A percentile compares a stretch with the other conserved stretches of the same genome.
Evolutionary conservation across 2,113 vertebrate genomes (phyloP).

Genomic region (Phycodurus eques): DNA sequence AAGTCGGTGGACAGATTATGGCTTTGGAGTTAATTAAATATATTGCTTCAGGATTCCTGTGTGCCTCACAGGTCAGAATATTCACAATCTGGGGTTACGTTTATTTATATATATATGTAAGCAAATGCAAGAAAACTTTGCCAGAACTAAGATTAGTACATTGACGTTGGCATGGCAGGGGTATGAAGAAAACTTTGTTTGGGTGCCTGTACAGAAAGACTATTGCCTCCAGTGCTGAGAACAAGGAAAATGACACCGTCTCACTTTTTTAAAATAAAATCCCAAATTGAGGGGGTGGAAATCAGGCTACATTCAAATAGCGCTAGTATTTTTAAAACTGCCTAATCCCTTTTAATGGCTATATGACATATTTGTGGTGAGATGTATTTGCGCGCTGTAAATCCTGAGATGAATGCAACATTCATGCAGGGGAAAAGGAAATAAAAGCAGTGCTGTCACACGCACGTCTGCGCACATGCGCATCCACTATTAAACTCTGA

Average conservation of each 20-base stretch:
- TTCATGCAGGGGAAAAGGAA: background rate
- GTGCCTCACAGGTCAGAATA: conserved; percentile 9
- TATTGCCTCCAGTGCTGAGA: background rate
- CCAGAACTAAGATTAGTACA: background rate
- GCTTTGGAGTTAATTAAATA: conserved; percentile 58
- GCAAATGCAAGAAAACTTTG: background rate
- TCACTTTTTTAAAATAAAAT: conserved; percentile 1
- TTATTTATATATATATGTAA: background rate
- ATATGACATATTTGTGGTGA: background rate
- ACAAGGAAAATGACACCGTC: background rate
- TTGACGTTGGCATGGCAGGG: background rate
- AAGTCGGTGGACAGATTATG: conserved; percentile 46
- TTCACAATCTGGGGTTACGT: background rate
- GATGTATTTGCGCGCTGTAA: background rate
- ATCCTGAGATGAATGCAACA: background rate
- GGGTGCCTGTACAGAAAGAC: background rate
- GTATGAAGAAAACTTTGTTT: background rate
- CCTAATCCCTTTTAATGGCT: no score
- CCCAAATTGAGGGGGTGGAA: background rate
- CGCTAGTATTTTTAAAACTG: no score
- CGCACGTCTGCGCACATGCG: background rate
- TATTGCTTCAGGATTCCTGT: conserved; percentile 14
- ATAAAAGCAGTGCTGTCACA: conserved; percentile 1
- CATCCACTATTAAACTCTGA: background rate
- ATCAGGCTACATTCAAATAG: no score